phyloP scores from a whole-genome alignment of 2,113 vertebrate species.

The Eulemur rufifrons region DNA sequence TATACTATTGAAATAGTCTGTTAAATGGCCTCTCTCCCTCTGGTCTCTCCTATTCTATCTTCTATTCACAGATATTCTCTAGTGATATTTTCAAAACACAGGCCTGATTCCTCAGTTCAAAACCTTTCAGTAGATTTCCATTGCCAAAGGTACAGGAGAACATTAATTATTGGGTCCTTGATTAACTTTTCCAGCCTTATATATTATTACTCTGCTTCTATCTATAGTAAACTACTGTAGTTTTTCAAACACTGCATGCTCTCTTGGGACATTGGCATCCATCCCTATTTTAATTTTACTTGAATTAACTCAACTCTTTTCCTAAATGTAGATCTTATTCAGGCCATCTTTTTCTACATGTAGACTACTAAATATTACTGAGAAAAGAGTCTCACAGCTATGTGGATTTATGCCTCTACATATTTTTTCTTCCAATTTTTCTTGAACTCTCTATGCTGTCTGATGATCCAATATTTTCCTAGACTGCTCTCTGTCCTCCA shows the following conservation, averaged over 20 bases:
- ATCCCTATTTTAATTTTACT: background rate
- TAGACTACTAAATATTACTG: background rate
- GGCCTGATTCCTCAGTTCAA: background rate
- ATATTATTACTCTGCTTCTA: background rate
- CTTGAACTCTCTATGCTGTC: background rate
- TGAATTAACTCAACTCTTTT: slow-evolving; percentile 28
- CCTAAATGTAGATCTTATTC: background rate
- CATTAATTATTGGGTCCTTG: background rate
- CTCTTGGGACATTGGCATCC: slow-evolving; percentile 3
- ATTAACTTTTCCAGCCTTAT: background rate
- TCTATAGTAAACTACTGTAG: background rate
- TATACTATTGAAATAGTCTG: background rate
- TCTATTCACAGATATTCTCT: background rate
- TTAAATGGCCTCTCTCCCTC: background rate
- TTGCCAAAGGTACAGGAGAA: background rate
- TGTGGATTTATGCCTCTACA: background rate
- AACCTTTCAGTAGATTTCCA: background rate
- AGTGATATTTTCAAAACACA: slow-evolving; percentile 32
- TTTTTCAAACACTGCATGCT: background rate
- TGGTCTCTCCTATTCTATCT: background rate
- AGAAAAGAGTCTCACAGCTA: background rate
- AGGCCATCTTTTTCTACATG: background rate
- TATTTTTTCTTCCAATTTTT: background rate
- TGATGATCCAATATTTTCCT: background rate
- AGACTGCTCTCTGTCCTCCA: background rate